A percentile compares a stretch with the other conserved stretches of the same genome.
Conservation (phyloP, 23 tunicate genomes). For the Clavelina lepadiformis region DNA sequence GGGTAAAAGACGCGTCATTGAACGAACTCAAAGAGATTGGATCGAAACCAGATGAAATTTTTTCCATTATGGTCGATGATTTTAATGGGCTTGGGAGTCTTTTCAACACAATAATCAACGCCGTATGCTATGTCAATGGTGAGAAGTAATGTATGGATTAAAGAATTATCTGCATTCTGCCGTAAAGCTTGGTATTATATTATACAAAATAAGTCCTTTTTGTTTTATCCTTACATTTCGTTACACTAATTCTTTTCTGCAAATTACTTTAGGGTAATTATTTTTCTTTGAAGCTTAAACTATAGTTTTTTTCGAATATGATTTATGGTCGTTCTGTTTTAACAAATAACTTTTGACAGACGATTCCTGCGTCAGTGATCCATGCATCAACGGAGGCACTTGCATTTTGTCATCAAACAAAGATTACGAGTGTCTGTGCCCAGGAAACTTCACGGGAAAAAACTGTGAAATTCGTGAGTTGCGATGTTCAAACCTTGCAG, state of each 20-base stretch:
- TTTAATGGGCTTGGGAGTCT: constrained; percentile 15
- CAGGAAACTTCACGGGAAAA: constrained; percentile 22
- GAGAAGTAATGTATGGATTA: not conserved
- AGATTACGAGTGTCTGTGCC: constrained; percentile 34
- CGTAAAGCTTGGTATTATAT: too few species aligned
- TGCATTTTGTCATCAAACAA: constrained; percentile 17
- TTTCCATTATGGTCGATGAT: constrained; percentile 28
- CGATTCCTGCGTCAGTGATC: constrained; percentile 34
- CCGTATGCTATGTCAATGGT: constrained; percentile 52
- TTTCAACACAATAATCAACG: constrained; percentile 35
- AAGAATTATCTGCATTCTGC: not conserved
- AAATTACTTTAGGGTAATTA: too few species aligned
- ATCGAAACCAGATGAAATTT: constrained; percentile 16
- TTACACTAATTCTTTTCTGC: too few species aligned
- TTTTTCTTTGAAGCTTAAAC: too few species aligned
- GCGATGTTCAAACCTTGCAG: too few species aligned
- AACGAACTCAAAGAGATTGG: constrained; percentile 34
- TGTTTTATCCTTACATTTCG: too few species aligned
- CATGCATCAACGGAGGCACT: constrained; percentile 38
- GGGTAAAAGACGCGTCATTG: constrained; percentile 34
- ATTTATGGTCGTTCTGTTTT: too few species aligned
- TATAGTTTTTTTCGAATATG: too few species aligned
- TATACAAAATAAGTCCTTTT: too few species aligned
- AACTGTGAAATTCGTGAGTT: constrained; percentile 45
- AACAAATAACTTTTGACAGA: constrained; percentile 14